Conservation (phyloP, 2,113 vertebrate species). For the Percina caprodes region DNA sequence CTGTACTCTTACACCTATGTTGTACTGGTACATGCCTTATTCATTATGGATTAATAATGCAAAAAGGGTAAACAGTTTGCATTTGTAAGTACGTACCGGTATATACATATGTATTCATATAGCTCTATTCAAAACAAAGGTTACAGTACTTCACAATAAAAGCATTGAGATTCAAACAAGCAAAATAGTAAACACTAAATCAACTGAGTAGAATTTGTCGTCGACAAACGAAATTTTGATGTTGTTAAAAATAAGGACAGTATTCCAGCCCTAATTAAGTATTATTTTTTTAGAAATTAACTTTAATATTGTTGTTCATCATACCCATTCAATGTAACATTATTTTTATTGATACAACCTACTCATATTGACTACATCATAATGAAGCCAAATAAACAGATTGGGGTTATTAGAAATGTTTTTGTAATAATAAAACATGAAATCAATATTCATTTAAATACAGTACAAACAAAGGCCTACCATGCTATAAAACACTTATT, state of each 20-base stretch:
- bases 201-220: neutral
- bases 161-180: neutral
- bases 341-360: no score
- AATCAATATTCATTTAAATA: neutral
- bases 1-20: neutral
- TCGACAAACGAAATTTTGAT: neutral
- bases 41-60: neutral
- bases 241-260: neutral
- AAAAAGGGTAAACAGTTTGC: neutral
- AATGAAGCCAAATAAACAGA: neutral
- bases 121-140: neutral
- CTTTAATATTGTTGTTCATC: neutral
- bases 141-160: neutral
- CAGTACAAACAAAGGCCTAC: neutral
- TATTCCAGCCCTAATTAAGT: neutral
- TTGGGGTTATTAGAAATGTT: no score
- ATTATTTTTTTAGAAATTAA: neutral
- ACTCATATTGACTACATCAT: neutral
- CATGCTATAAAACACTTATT: neutral
- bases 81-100: no score
- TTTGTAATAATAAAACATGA: no score
- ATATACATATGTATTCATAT: no score
- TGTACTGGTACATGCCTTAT: no score
- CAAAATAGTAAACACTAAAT: neutral
- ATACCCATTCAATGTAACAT: neutral